Conservation (phyloP, 2,888 invertebrate genomes). For the Cremastobaeus sp. region DNA sequence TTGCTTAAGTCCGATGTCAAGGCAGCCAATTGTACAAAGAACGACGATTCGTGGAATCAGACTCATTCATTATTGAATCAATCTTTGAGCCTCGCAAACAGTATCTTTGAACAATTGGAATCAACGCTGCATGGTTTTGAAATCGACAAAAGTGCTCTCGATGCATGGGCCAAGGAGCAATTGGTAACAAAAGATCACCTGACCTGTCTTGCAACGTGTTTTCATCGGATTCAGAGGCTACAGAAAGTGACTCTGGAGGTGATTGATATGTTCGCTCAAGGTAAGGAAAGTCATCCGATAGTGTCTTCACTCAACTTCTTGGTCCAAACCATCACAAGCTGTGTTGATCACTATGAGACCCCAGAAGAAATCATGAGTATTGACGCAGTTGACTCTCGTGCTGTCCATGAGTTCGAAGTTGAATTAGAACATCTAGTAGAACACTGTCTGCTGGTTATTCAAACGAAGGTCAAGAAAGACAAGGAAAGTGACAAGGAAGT, state of each 20-base stretch:
- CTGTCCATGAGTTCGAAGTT: constrained; percentile 66
- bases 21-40: constrained; percentile 67
- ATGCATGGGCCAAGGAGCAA: constrained; percentile 30
- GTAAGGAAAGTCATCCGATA: constrained; percentile 70
- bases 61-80: constrained; percentile 64
- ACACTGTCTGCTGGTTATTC: constrained; percentile 77
- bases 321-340: constrained; percentile 58
- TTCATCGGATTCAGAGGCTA: constrained; percentile 57
- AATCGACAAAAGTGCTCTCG: constrained; percentile 17
- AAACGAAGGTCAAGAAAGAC: constrained; percentile 61
- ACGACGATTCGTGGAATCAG: constrained; percentile 66
- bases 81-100: constrained; percentile 59
- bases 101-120: constrained; percentile 62
- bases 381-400: too few relatives aligned
- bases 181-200: constrained; percentile 67
- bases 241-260: constrained; percentile 58
- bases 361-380: constrained; percentile 58
- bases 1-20: constrained; percentile 63
- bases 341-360: constrained; percentile 24
- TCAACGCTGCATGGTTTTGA: constrained; percentile 36
- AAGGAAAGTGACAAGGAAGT: constrained; percentile 72
- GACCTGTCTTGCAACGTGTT: constrained; percentile 64
- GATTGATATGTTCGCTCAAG: constrained; percentile 57
- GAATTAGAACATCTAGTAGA: constrained; percentile 79
- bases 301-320: constrained; percentile 61